Evolutionary conservation across 2,888 invertebrate species (phyloP).

Genomic region (Agelastica alni): DNA sequence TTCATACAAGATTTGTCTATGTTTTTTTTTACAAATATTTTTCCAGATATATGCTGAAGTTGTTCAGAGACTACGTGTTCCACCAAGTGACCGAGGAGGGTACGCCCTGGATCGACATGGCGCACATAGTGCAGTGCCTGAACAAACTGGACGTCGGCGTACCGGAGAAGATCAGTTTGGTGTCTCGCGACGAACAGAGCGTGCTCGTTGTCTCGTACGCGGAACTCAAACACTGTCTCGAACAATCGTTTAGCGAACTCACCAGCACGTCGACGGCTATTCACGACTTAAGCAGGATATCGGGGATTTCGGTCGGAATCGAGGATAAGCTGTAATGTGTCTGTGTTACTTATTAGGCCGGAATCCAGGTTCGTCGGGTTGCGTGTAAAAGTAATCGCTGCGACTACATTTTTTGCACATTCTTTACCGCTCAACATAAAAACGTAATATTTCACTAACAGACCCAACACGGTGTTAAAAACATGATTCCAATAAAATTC

Average conservation of each 20-base stretch:
- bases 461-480: too few species aligned
- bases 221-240: slow-evolving; percentile 93
- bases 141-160: slow-evolving; percentile 90
- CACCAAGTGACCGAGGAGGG: slow-evolving; percentile 94
- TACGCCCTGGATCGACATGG: slow-evolving; percentile 94
- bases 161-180: slow-evolving; percentile 85
- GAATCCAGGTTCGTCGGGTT: slow-evolving; percentile 13
- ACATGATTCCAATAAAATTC: too few species aligned
- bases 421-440: too few species aligned
- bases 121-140: slow-evolving; percentile 90
- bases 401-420: too few species aligned
- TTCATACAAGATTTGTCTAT: too few species aligned
- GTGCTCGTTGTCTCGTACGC: slow-evolving; percentile 93
- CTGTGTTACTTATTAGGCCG: slow-evolving; percentile 30
- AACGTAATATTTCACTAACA: too few species aligned
- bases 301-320: slow-evolving; percentile 13
- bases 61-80: slow-evolving; percentile 97
- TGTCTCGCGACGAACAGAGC: slow-evolving; percentile 96
- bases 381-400: too few species aligned
- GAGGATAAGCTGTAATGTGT: slow-evolving; percentile 38
- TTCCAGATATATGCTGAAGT: slow-evolving; percentile 84
- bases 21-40: not conserved
- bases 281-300: slow-evolving; percentile 9
- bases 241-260: slow-evolving; percentile 87
- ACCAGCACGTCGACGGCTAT: slow-evolving; percentile 24